Percentiles rank a stretch among this genome's conserved stretches.
These are phyloP conservation scores for Panthera leo DNA, from an alignment of 2,113 vertebrate genomes.

Conservation along the genomic window DNA sequence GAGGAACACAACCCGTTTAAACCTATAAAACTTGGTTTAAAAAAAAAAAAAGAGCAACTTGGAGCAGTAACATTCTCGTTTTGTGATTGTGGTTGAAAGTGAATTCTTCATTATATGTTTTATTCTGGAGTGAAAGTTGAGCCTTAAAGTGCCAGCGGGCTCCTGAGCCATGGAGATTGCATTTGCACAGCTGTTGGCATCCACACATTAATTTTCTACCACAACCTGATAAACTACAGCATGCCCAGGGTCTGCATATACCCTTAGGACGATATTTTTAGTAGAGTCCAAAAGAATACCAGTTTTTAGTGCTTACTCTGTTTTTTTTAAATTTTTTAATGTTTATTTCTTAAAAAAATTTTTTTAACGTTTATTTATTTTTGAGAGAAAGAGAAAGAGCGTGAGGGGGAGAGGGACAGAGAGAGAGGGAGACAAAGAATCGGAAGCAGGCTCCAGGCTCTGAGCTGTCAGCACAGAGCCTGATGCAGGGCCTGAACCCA, in stretches of 20 bases:
- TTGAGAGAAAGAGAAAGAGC: too few species aligned
- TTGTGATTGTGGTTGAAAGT: neutral
- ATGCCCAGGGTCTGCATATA: neutral
- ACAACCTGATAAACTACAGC: neutral
- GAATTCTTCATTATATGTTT: constrained; percentile 18
- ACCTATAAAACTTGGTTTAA: neutral
- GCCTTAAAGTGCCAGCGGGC: neutral
- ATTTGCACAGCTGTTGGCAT: neutral
- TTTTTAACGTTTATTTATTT: too few species aligned
- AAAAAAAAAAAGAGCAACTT: neutral
- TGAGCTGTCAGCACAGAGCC: too few species aligned
- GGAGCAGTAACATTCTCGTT: neutral
- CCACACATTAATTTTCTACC: neutral
- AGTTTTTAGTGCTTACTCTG: neutral
- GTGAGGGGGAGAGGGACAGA: too few species aligned
- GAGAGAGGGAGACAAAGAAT: too few species aligned
- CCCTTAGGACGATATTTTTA: neutral
- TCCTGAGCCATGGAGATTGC: neutral
- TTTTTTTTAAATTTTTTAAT: too few species aligned
- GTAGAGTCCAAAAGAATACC: neutral
- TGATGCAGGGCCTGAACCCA: too few species aligned
- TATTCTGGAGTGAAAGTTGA: neutral
- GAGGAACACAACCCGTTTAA: neutral
- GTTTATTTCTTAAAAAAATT: too few species aligned
- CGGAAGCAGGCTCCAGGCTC: too few species aligned